Evolutionary conservation across 2,888 invertebrate genomes (phyloP).

Genomic region (Linhomoeus sp.): DNA sequence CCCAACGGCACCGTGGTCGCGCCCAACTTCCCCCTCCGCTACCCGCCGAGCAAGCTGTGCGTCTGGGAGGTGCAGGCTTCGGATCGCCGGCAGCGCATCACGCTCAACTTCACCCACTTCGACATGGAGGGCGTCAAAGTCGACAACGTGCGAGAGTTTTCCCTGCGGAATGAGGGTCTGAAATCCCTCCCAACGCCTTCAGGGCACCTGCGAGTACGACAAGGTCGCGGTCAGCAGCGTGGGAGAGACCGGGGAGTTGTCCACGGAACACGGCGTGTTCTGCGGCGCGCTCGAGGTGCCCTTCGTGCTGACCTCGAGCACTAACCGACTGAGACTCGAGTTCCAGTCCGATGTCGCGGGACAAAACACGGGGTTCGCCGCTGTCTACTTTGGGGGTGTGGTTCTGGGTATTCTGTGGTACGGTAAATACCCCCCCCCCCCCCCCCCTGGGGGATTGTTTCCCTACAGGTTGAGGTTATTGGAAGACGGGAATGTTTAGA

Average conservation of each 20-base stretch:
- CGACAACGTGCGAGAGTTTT: no score
- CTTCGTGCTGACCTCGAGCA: conserved; percentile 67
- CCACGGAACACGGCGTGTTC: conserved; percentile 11
- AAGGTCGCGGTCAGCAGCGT: conserved; percentile 57
- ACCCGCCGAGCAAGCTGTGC: conserved; percentile 84
- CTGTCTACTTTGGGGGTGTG: conserved; percentile 74
- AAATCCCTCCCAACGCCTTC: not conserved
- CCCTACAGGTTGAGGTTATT: no score
- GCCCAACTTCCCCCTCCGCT: conserved; percentile 81
- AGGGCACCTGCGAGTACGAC: conserved; percentile 89
- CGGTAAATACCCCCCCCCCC: no score
- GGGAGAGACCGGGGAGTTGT: no score
- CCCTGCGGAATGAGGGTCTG: no score
- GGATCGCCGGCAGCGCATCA: conserved; percentile 63
- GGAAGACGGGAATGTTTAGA: no score
- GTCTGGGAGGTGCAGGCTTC: conserved; percentile 93
- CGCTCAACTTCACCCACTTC: conserved; percentile 89
- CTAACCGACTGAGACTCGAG: conserved; percentile 64
- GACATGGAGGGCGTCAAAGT: conserved; percentile 89
- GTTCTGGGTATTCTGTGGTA: no score
- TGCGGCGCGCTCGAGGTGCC: no score
- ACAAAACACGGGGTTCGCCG: conserved; percentile 84
- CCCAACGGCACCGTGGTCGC: conserved; percentile 82
- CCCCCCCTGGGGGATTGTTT: no score
- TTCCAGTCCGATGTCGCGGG: conserved; percentile 90